Evolutionary conservation across 1,140 invertebrate species (phyloP).

Genomic region (Pantala flavescens): DNA sequence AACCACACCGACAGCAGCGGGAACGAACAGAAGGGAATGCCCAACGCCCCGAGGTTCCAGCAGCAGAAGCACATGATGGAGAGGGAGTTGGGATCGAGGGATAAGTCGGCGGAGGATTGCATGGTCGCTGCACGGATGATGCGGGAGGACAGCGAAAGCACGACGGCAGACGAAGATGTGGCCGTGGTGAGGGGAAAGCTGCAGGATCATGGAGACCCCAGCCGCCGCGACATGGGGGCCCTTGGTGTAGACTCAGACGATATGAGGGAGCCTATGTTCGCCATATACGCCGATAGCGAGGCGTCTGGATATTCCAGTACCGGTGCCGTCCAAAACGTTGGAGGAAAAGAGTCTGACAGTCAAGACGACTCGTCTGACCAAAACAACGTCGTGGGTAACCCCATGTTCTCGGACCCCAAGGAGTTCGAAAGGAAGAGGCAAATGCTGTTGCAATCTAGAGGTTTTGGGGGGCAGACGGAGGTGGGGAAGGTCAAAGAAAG

Average conservation of each 20-base stretch:
- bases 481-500: slow-evolving; percentile 25
- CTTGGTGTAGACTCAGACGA: not conserved
- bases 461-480: slow-evolving; percentile 23
- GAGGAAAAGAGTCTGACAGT: slow-evolving; percentile 13
- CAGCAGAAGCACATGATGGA: slow-evolving; percentile 29
- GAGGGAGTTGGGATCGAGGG: slow-evolving; percentile 32
- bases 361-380: slow-evolving; percentile 41
- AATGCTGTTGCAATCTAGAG: not conserved
- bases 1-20: slow-evolving; percentile 1
- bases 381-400: slow-evolving; percentile 76
- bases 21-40: slow-evolving; percentile 28
- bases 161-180: not conserved
- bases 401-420: slow-evolving; percentile 57
- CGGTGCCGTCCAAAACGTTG: slow-evolving; percentile 13
- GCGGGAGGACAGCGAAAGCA: slow-evolving; percentile 18
- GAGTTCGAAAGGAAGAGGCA: slow-evolving; percentile 19
- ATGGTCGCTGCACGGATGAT: slow-evolving; percentile 19
- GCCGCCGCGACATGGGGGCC: not conserved
- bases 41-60: slow-evolving; percentile 31
- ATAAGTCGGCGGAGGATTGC: slow-evolving; percentile 24
- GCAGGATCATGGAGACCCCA: not conserved
- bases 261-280: not conserved
- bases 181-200: not conserved
- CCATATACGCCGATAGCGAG: not conserved
- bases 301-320: not conserved